A percentile compares a stretch with the other conserved stretches of the same genome.
These are phyloP conservation scores for Mactra quadrangularis DNA, from an alignment of 1,140 invertebrate genomes.

Conservation along the genomic window DNA sequence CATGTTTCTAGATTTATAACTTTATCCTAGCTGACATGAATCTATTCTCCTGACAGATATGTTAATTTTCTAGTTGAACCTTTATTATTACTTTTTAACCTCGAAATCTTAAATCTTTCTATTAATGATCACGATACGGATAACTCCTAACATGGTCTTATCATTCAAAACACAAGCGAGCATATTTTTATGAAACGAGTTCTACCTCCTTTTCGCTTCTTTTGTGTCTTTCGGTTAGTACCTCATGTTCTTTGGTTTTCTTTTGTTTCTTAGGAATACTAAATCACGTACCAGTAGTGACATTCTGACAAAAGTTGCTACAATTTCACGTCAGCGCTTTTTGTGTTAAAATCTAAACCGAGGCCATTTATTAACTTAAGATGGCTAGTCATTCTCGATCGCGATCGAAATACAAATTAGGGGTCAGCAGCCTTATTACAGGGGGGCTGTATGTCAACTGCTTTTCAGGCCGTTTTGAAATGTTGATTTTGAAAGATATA, in stretches of 20 bases:
- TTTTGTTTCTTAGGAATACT: conserved; percentile 24
- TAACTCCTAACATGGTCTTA: too few species aligned
- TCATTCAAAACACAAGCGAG: too few species aligned
- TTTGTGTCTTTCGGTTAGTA: too few species aligned
- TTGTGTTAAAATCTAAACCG: not conserved
- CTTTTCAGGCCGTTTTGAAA: conserved; percentile 5
- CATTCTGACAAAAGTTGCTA: conserved; percentile 12
- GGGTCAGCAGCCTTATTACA: conserved; percentile 41
- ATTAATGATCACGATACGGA: too few species aligned
- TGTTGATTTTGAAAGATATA: conserved; percentile 48
- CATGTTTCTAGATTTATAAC: too few species aligned
- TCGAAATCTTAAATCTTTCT: too few species aligned
- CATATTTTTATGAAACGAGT: too few species aligned
- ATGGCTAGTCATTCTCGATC: conserved; percentile 10
- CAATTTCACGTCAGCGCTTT: conserved; percentile 2
- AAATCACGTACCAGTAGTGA: conserved; percentile 16
- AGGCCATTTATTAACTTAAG: conserved; percentile 25
- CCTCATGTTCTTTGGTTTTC: not conserved
- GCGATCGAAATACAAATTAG: conserved; percentile 45
- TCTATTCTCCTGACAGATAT: too few species aligned
- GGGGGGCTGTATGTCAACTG: conserved; percentile 11
- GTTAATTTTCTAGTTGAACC: too few species aligned
- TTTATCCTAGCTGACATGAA: too few species aligned
- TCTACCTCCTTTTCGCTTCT: too few species aligned
- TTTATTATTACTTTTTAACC: too few species aligned